phyloP scores from a whole-genome alignment of 2,888 invertebrate genomes.

The Agapetus fuscipes region DNA sequence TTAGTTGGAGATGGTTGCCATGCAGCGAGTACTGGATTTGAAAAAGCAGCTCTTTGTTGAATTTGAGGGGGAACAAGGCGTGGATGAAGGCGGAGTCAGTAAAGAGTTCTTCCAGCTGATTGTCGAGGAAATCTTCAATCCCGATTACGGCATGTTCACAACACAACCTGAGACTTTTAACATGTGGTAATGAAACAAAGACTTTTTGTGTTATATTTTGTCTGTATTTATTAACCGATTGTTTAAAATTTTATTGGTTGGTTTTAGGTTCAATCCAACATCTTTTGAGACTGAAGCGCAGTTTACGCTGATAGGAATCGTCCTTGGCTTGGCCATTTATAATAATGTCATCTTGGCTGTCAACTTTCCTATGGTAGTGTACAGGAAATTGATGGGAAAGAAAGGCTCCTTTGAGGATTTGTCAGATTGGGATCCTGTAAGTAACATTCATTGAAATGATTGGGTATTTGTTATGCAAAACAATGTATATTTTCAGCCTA shows the following conservation, averaged over 20 bases:
- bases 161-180: constrained; percentile 58
- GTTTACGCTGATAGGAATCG: constrained; percentile 88
- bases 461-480: too few species aligned
- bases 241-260: constrained; percentile 40
- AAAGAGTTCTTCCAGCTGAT: constrained; percentile 96
- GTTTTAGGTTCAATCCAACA: constrained; percentile 83
- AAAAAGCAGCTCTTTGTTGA: constrained; percentile 94
- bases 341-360: constrained; percentile 92
- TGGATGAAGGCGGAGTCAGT: constrained; percentile 93
- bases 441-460: too few species aligned
- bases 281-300: constrained; percentile 92
- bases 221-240: not conserved
- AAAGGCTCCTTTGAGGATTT: constrained; percentile 82
- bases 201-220: not conserved
- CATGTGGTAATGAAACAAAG: constrained; percentile 44
- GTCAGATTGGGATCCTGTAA: constrained; percentile 80
- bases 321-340: constrained; percentile 90
- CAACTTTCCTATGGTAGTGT: constrained; percentile 93
- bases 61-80: constrained; percentile 92
- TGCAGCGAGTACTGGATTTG: constrained; percentile 85
- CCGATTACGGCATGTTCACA: constrained; percentile 87
- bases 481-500: too few species aligned
- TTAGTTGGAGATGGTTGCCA: constrained; percentile 81
- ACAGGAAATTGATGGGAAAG: constrained; percentile 85
- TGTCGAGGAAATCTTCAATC: constrained; percentile 90